phyloP scores from a whole-genome alignment of 2,888 invertebrate genomes.

The Ditula angustiorana region DNA sequence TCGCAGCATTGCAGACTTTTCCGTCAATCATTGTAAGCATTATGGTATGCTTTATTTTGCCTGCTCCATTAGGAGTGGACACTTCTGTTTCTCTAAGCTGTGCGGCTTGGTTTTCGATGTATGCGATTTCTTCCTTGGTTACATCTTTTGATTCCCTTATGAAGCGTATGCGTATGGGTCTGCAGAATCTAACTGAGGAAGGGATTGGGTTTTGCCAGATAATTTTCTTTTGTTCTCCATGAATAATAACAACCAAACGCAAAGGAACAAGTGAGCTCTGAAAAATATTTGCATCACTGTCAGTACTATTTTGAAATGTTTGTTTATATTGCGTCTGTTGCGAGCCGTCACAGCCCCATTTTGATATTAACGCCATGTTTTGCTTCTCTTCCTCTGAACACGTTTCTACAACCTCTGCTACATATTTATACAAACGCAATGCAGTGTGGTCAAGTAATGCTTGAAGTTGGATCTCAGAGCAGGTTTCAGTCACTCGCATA shows the following conservation, averaged over 20 bases:
- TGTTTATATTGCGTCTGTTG: constrained; percentile 49
- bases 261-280: constrained; percentile 38
- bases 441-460: too few relatives aligned
- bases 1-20: constrained; percentile 42
- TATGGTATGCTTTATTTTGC: constrained; percentile 12
- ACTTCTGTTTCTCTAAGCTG: background rate
- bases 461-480: too few relatives aligned
- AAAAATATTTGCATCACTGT: constrained; percentile 51
- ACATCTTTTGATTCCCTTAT: constrained; percentile 24
- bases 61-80: background rate
- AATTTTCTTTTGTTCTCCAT: constrained; percentile 32
- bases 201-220: constrained; percentile 48
- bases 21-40: constrained; percentile 45
- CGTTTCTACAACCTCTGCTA: too few relatives aligned
- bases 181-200: constrained; percentile 11
- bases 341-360: constrained; percentile 52
- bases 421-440: too few relatives aligned
- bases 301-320: constrained; percentile 42
- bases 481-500: too few relatives aligned
- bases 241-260: constrained; percentile 2
- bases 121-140: background rate
- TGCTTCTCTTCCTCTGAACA: too few relatives aligned
- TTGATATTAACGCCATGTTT: too few relatives aligned
- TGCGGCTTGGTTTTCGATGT: constrained; percentile 2
- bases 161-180: constrained; percentile 25